Base-by-base conservation (phyloP, 2,113 vertebrate species). In the Siniperca knerii region DNA sequence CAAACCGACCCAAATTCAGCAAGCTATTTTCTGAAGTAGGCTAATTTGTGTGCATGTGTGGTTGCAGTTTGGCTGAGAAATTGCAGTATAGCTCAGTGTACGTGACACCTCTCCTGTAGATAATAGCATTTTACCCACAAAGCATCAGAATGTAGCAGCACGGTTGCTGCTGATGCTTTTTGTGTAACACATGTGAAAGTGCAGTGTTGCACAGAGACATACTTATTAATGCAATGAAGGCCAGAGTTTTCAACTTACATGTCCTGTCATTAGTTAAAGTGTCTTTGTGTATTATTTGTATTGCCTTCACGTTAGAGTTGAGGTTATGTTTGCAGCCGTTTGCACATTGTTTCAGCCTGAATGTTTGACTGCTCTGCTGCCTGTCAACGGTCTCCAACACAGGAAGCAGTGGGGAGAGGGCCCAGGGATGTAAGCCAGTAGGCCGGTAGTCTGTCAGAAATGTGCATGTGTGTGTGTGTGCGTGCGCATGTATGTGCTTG, bases 311-410 rank as follows among this genome's bases (percentile, higher is more conserved):
- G 1, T 40, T 21, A 18, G 46, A 42, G 21, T n/a, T 70, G 69
- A 75, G 65, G 40, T 76, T 42, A 23, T 23, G 46, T 68, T 48
- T 67, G 68, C 82, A 72, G 71, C 23, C 8, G 1, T 69, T 69
- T 74, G 40, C 55, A 42, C 58, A n/a, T 54, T 25, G 65, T 83
- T 76, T 83, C 35, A 68, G 60, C 23, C 46, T 35, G 66, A 77
- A 67, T 40, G 75, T 76, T 40, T 44, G 48, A 68, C 25, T 40
- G n/a, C 40, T 80, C 82, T 85, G 83, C 79, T 57, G 44, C 81
- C 75, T 1, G 1, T 87, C 82, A 85, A 11, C 58, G 60, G 72
- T 83, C 58, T 75, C 8, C 52, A 54, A 15, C 8, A 69, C 82
- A 82, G 85, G 73, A 89, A 86, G 83, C 48, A 9, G 62, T 6